phyloP scores from a whole-genome alignment of 2,797 vertebrate genomes.

The Chrosomus eos region DNA sequence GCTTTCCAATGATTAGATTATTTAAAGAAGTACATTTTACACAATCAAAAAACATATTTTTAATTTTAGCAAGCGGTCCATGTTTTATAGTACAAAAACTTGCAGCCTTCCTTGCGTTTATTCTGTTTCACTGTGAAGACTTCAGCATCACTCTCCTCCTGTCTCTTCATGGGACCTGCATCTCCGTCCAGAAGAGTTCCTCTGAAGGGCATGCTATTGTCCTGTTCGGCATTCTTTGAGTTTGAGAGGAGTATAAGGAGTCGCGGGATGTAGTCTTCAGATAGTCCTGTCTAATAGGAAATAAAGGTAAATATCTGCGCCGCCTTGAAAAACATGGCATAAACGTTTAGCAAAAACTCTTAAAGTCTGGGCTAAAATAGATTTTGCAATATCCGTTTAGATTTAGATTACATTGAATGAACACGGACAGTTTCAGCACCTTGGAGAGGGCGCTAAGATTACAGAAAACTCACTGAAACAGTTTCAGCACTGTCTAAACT shows the following conservation, averaged over 20 bases:
- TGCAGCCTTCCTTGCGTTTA: slow-evolving; percentile 34
- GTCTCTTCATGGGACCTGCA: slow-evolving; percentile 20
- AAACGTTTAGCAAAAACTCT: neutral
- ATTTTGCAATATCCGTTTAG: neutral
- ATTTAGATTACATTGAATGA: neutral
- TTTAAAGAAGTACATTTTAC: neutral
- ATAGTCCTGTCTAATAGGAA: neutral
- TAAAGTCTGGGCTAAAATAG: neutral
- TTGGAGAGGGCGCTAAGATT: slow-evolving; percentile 22
- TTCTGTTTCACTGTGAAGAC: neutral
- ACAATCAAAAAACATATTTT: neutral
- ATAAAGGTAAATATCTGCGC: neutral
- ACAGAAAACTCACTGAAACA: neutral
- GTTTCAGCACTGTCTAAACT: neutral
- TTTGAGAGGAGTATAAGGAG: neutral
- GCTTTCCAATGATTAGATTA: neutral
- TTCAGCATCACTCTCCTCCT: neutral
- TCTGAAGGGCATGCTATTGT: neutral
- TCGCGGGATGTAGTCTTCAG: slow-evolving; percentile 11
- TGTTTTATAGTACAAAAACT: slow-evolving; percentile 37
- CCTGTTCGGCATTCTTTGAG: neutral
- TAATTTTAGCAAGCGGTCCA: slow-evolving; percentile 40
- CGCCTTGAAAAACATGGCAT: neutral
- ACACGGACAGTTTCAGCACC: slow-evolving; percentile 34
- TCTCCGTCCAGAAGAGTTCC: neutral